Base-by-base conservation (phyloP, 2,797 vertebrate species). In the Garrulus glandarius region DNA sequence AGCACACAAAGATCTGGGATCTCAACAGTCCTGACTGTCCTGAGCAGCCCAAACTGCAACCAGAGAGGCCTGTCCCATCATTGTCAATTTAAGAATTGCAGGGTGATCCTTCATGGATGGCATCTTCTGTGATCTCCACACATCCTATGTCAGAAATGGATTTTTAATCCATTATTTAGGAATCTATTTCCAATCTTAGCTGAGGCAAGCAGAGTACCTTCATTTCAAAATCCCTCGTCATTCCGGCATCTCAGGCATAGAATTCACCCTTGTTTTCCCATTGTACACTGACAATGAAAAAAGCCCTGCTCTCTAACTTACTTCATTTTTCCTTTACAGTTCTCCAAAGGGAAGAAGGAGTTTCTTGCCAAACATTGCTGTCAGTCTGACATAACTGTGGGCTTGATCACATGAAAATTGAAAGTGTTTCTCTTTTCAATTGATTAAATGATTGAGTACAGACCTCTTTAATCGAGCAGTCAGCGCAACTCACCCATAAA, bases 391-490 rank as follows among this genome's bases (percentile, higher is more conserved):
- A 83, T 82, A 96, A 94, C 78, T 82, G 32, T 68, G 60, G 75
- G 68, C 34, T 57, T 79, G 70, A 80, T 83, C 76, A 55, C 53
- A 86, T 78, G 59, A 96, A 95, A 91, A 90, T 12, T 77, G 83
- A 92, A 96, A 77, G 53, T 94, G 56, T 94, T 76, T 94, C 91
- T 65, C 91, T 88, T 88, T 95, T 83, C 88, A 93, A 95, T 77
- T 89, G 81, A 94, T 94, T 37, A 91, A 94, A 94, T 96, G 39
- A 93, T 88, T 93, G 57, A 91, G 88, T 75, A 70, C 23, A 59
- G 81, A 26, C 68, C 64, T 87, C 67, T 96, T 95, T 86, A 94
- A 96, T 32, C 96, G 80, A 92, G 50, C 67, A 92, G 74, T 87
- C 79, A 85, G 60, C 68, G 43, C 71, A 89, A 72, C 57, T 96